Conservation (phyloP, 2,797 vertebrate genomes). For the Syngnathus rostellatus region DNA sequence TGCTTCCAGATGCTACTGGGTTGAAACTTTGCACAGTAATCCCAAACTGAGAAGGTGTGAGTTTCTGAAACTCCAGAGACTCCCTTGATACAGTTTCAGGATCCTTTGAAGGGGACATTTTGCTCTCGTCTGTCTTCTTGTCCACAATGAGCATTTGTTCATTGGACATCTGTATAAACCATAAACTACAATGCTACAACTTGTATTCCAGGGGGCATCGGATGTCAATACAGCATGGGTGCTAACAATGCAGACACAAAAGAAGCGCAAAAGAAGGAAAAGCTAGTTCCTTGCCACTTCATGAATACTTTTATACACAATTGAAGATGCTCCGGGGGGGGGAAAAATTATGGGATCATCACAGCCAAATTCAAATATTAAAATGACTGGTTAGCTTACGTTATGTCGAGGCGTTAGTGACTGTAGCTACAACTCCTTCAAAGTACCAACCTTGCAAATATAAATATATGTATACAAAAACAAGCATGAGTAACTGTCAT, state of each 20-base stretch:
- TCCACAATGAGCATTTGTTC: not conserved
- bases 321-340: not conserved
- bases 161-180: conserved; percentile 40
- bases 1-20: conserved; percentile 32
- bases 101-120: conserved; percentile 13
- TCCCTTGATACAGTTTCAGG: conserved; percentile 10
- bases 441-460: conserved; percentile 3
- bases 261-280: not conserved
- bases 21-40: conserved; percentile 66
- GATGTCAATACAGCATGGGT: not conserved
- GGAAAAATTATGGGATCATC: not conserved
- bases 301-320: not conserved
- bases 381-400: not conserved
- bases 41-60: conserved; percentile 61
- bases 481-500: not conserved
- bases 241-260: not conserved
- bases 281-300: not conserved
- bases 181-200: not conserved
- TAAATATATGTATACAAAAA: too few relatives aligned
- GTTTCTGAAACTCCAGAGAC: conserved; percentile 47
- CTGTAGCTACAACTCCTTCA: not conserved
- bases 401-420: not conserved
- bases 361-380: not conserved
- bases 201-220: not conserved
- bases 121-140: conserved; percentile 16